Evolutionary conservation across 2,113 vertebrate genomes (phyloP).

Genomic region (Phrynosoma platyrhinos): DNA sequence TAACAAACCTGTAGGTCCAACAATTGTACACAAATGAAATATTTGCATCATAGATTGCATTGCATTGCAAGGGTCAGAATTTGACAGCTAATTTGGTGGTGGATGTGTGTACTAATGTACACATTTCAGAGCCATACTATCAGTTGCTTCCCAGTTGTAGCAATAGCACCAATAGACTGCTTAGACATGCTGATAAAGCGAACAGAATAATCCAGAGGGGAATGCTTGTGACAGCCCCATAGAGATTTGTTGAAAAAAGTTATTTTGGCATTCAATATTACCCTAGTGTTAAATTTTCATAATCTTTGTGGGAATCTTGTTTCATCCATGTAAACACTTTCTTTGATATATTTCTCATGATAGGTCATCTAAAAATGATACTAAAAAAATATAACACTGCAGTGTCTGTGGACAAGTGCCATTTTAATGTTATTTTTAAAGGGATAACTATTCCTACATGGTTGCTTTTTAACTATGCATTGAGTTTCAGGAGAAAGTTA

Average conservation of each 20-base stretch:
- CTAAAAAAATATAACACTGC: neutral
- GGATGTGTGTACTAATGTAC: constrained; percentile 44
- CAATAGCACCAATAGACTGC: constrained; percentile 74
- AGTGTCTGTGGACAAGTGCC: neutral
- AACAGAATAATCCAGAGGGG: constrained; percentile 31
- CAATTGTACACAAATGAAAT: constrained; percentile 75
- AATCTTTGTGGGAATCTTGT: neutral
- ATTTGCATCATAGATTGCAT: constrained; percentile 62
- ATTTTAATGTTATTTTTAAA: neutral
- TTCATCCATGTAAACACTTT: neutral
- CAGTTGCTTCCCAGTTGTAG: constrained; percentile 49
- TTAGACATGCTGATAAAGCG: constrained; percentile 31
- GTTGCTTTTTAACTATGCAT: neutral
- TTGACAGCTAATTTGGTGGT: constrained; percentile 54
- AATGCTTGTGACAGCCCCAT: constrained; percentile 13
- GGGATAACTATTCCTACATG: neutral
- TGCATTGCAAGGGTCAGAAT: constrained; percentile 59
- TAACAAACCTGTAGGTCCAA: constrained; percentile 69
- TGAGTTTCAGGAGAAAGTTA: neutral
- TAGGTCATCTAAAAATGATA: neutral
- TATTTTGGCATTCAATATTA: constrained; percentile 33
- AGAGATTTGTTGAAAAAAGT: constrained; percentile 34
- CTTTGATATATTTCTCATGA: neutral
- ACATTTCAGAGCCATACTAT: constrained; percentile 62
- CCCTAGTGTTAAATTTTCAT: neutral